Evolutionary conservation across 2,797 vertebrate species (phyloP).

Genomic region (Pelodytes ibericus): DNA sequence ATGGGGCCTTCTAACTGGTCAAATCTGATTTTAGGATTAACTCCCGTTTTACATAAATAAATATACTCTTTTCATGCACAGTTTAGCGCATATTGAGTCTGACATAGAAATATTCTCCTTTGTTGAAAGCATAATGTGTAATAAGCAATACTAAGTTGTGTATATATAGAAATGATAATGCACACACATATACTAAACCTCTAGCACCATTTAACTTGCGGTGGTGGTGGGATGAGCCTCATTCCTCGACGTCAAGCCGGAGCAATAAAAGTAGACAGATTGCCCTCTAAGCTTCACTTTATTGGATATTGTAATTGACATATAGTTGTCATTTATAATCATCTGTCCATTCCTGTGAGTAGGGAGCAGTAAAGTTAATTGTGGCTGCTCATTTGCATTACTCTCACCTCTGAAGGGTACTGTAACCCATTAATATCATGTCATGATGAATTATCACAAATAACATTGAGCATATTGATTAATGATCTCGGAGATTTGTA

Average conservation of each 20-base stretch:
- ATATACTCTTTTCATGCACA: too few relatives aligned
- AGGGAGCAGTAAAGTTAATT: constrained; percentile 90
- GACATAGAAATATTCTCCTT: too few relatives aligned
- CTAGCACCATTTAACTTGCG: constrained; percentile 56
- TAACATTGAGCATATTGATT: constrained; percentile 90
- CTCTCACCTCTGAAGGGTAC: constrained; percentile 91
- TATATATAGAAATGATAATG: background rate
- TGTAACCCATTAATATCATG: constrained; percentile 91
- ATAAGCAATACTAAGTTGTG: background rate
- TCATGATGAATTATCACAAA: constrained; percentile 96
- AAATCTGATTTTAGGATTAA: too few relatives aligned
- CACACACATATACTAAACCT: background rate
- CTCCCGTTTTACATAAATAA: too few relatives aligned
- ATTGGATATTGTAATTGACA: constrained; percentile 89
- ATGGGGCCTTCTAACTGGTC: too few relatives aligned
- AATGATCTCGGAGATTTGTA: constrained; percentile 87
- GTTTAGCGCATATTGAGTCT: too few relatives aligned
- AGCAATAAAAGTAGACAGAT: constrained; percentile 81
- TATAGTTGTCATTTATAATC: constrained; percentile 91
- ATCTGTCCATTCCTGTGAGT: constrained; percentile 85
- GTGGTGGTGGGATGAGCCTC: constrained; percentile 75
- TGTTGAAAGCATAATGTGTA: too few relatives aligned
- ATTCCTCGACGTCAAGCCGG: constrained; percentile 72
- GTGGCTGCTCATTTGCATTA: constrained; percentile 91
- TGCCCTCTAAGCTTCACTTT: constrained; percentile 81